Evolutionary conservation across 2,797 vertebrate species (phyloP).

Genomic region (Mus caroli): DNA sequence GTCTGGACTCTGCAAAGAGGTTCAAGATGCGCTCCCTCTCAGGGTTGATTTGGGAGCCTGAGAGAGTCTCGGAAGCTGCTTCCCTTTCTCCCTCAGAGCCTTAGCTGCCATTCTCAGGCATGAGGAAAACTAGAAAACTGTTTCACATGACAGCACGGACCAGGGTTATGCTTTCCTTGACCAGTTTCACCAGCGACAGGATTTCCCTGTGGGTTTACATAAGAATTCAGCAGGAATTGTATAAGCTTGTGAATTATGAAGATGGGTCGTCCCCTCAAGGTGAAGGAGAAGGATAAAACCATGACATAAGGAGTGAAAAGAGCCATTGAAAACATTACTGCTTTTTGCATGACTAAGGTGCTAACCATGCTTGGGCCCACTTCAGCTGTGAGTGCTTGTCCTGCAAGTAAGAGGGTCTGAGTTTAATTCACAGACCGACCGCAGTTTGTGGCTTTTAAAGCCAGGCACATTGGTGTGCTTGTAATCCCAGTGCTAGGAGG

Average conservation of each 20-base stretch:
- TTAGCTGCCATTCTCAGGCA: slow-evolving; percentile 70
- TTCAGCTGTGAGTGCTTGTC: neutral
- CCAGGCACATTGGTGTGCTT: neutral
- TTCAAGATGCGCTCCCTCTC: slow-evolving; percentile 54
- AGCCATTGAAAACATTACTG: slow-evolving; percentile 75
- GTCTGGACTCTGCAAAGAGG: slow-evolving; percentile 50
- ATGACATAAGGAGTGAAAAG: slow-evolving; percentile 27
- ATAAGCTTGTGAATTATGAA: slow-evolving; percentile 73
- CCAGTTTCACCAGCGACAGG: slow-evolving; percentile 77
- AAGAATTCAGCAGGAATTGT: slow-evolving; percentile 75
- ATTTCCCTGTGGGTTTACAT: slow-evolving; percentile 34
- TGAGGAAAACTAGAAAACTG: slow-evolving; percentile 66
- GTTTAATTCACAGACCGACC: neutral
- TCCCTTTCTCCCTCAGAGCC: slow-evolving; percentile 70
- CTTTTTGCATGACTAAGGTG: slow-evolving; percentile 88
- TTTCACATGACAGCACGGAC: slow-evolving; percentile 66
- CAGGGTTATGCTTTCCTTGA: slow-evolving; percentile 67
- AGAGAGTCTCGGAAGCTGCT: neutral
- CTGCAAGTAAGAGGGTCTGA: neutral
- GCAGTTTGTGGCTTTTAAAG: neutral
- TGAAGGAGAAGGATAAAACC: slow-evolving; percentile 81
- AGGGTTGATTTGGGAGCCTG: slow-evolving; percentile 37
- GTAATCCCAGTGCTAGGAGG: neutral
- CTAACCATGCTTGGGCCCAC: slow-evolving; percentile 58
- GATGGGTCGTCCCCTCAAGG: slow-evolving; percentile 67